Base-by-base conservation (phyloP, 2,888 invertebrate species). In the Pseudococcus viburni region DNA sequence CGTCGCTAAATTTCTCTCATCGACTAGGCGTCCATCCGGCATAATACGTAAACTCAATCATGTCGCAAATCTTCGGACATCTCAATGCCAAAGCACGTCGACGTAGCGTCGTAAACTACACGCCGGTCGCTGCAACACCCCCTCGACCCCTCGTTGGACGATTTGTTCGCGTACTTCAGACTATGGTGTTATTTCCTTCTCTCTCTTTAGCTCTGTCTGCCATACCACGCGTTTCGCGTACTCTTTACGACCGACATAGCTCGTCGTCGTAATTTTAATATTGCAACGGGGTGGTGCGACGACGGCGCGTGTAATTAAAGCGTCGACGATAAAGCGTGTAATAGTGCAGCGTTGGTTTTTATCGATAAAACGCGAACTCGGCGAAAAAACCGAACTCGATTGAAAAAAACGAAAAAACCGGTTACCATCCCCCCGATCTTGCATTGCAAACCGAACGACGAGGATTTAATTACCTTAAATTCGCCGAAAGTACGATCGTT, bases 251-350 rank as follows among this genome's bases (percentile, higher is more conserved):
- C 48, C n/a, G 55, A n/a, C 15, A 42, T 42, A 42, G 42, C 42
- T 42, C 64, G 64, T 59, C 64, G 64, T 22, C 22, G 64, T 64
- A 64, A 22, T 22, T 64, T 64, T 64, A 64, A 64, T 64, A 64
- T 11, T 22, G 5, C 64, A 22, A 64, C 64, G 19, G 22, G 64
- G 64, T 64, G 64, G 64, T 15, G 64, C 59, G 59, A 12, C 9
- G 48, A 9, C 59, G 42, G 15, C 59, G 15, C n/a, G 15, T n/a
- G 59, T 59, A 59, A 59, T 59, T 59, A 59, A 59, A 59, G 12
- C 15, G 59, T 59, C n/a, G n/a, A 59, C 59, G 59, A 64, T 59
- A n/a, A 59, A 59, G 17, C 17, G 26, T 33, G 26, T 33, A 33
- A 33, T 33, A 33, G 26, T 59, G 19, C 19, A 9, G n/a, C 19